Evolutionary conservation across 2,113 vertebrate genomes (phyloP).

Genomic region (Cyphomyrus discorhynchus): DNA sequence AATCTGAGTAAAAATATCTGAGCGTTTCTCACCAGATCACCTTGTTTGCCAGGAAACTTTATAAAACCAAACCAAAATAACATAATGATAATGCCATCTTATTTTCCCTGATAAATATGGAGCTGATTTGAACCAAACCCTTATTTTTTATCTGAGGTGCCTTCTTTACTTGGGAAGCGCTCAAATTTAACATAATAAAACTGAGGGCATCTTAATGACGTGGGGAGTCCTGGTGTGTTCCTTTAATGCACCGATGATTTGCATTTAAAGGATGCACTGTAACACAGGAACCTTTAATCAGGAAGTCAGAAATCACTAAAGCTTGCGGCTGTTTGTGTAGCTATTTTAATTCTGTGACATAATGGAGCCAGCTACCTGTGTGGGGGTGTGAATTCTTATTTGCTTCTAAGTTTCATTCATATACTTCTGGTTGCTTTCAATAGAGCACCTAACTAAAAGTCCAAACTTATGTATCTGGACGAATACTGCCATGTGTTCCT

Average conservation of each 20-base stretch:
- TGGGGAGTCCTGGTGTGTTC: neutral
- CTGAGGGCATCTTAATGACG: neutral
- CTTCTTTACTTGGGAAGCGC: neutral
- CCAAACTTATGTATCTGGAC: neutral
- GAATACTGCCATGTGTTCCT: neutral
- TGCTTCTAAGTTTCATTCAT: neutral
- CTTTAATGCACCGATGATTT: neutral
- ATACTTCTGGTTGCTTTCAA: neutral
- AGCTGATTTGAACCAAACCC: neutral
- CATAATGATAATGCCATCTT: too few species aligned
- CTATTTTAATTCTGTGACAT: neutral
- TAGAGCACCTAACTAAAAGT: neutral
- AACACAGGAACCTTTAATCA: slow-evolving; percentile 9
- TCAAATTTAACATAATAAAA: neutral
- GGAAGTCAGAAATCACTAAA: neutral
- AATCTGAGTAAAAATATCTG: neutral
- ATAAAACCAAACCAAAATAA: neutral
- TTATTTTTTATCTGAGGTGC: neutral
- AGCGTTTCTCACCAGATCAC: neutral
- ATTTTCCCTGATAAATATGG: neutral
- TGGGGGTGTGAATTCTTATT: neutral
- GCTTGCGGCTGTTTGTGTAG: neutral
- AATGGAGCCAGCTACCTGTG: neutral
- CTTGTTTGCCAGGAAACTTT: neutral
- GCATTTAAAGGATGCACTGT: neutral